Percentiles rank a stretch among this genome's conserved stretches.
phyloP scores from a whole-genome alignment of 2,888 invertebrate genomes.

The Schizotus pectinicornis region DNA sequence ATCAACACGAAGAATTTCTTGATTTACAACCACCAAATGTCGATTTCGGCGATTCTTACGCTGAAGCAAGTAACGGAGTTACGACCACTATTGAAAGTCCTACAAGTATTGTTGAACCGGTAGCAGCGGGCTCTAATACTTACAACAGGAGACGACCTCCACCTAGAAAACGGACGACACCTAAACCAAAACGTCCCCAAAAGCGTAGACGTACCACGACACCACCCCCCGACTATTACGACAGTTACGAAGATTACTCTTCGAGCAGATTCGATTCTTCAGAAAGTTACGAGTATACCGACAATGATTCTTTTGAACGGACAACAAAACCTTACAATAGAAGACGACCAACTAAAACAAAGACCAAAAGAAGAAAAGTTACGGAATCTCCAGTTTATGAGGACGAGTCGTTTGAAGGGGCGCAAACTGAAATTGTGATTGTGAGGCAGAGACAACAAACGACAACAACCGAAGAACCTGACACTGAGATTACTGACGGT shows the following conservation, averaged over 20 bases:
- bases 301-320: conserved; percentile 35
- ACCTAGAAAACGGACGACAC: conserved; percentile 14
- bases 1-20: conserved; percentile 11
- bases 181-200: conserved; percentile 30
- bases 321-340: conserved; percentile 36
- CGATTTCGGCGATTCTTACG: conserved; percentile 5
- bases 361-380: conserved; percentile 15
- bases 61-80: conserved; percentile 7
- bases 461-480: conserved; percentile 23
- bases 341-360: conserved; percentile 33
- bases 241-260: conserved; percentile 42
- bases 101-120: conserved; percentile 21
- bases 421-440: conserved; percentile 30
- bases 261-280: conserved; percentile 29
- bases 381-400: conserved; percentile 27
- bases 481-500: conserved; percentile 32
- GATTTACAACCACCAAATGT: conserved; percentile 2
- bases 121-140: conserved; percentile 31
- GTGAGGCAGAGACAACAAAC: conserved; percentile 28
- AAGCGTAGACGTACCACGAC: conserved; percentile 31
- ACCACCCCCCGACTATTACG: conserved; percentile 38
- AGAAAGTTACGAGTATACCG: conserved; percentile 29
- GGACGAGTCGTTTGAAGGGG: conserved; percentile 24
- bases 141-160: conserved; percentile 12
- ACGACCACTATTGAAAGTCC: conserved; percentile 1